Conservation (phyloP, 2,113 vertebrate genomes). For the Ramphastos sulfuratus region DNA sequence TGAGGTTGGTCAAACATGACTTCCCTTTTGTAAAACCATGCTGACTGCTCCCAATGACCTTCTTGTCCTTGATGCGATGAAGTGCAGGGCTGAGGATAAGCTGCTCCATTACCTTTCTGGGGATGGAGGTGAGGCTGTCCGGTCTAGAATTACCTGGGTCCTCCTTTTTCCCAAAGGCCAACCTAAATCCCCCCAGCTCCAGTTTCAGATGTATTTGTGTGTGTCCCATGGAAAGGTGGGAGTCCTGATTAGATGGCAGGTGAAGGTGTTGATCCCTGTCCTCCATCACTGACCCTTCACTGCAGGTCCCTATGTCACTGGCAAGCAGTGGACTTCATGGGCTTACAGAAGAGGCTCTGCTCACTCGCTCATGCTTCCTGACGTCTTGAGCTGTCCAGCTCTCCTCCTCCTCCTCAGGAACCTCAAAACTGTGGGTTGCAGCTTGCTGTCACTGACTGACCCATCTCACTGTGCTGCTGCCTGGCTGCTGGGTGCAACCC, state of each 20-base stretch:
- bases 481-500: background rate
- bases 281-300: background rate
- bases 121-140: too few relatives aligned
- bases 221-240: background rate
- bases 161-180: too few relatives aligned
- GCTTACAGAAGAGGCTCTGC: background rate
- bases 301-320: background rate
- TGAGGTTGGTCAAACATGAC: too few relatives aligned
- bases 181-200: too few relatives aligned
- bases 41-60: too few relatives aligned
- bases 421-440: background rate
- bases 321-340: rapidly evolving
- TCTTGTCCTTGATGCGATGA: too few relatives aligned
- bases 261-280: background rate
- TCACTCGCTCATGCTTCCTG: background rate
- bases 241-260: background rate
- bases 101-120: too few relatives aligned
- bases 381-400: background rate
- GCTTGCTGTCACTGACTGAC: background rate
- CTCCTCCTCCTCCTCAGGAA: too few relatives aligned
- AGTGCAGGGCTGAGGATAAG: too few relatives aligned
- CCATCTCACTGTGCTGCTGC: background rate
- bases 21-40: too few relatives aligned
- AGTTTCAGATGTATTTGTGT: too few relatives aligned
- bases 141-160: too few relatives aligned